Evolutionary conservation across 2,888 invertebrate genomes (phyloP).

Genomic region (Microchrysa polita): DNA sequence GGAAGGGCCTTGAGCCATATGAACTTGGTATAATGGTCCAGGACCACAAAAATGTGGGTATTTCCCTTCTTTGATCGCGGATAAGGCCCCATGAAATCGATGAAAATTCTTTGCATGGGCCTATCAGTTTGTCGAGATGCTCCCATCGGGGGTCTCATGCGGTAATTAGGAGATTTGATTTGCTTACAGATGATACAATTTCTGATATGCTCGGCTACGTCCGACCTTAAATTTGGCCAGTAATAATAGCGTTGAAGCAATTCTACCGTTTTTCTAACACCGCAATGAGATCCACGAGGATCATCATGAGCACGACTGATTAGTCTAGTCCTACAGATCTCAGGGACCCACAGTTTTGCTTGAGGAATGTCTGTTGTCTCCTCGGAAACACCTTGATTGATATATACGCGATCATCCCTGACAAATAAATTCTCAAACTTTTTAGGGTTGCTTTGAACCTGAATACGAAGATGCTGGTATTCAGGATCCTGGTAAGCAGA

Average conservation of each 20-base stretch:
- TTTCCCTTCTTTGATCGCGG: no score
- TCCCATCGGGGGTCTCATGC: constrained; percentile 18
- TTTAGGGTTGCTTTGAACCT: no score
- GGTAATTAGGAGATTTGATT: no score
- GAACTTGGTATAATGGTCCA: constrained; percentile 23
- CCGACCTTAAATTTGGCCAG: no score
- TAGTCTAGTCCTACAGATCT: no score
- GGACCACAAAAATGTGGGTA: no score
- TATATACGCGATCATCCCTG: neutral
- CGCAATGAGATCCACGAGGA: constrained; percentile 23
- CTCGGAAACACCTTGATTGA: neutral
- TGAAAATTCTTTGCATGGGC: no score
- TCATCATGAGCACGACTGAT: constrained; percentile 26
- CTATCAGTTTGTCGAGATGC: neutral
- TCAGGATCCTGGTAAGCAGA: no score
- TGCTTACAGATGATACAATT: no score
- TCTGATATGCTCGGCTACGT: no score
- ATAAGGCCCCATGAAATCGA: constrained; percentile 49
- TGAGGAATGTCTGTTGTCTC: neutral
- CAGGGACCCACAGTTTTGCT: neutral
- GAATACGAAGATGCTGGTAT: no score
- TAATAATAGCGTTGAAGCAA: no score
- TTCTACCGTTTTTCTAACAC: constrained; percentile 42
- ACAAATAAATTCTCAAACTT: neutral
- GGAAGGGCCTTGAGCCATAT: neutral